Percentiles rank a stretch among this genome's conserved stretches.
Conservation (phyloP, 2,113 vertebrate species). For the Cavia aperea region DNA sequence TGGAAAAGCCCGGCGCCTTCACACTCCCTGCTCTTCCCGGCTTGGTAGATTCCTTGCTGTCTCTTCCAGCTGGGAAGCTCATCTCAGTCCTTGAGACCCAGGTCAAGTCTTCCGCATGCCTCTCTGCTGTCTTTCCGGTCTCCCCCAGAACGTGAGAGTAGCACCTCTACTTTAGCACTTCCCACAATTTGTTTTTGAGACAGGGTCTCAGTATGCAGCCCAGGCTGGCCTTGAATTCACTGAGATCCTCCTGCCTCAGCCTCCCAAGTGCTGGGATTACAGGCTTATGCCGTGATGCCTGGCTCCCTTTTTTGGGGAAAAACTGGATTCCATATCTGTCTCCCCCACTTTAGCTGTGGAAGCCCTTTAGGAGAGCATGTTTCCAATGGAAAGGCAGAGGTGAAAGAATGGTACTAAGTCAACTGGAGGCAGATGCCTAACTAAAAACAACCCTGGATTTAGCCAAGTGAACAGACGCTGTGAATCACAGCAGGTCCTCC, state of each 20-base stretch:
- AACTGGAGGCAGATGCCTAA: not conserved
- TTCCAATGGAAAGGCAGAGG: not conserved
- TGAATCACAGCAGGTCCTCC: not conserved
- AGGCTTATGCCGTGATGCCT: not conserved
- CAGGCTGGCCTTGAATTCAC: not conserved
- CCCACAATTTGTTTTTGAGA: not conserved
- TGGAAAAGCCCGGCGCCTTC: not conserved
- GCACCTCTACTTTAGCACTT: fast-evolving
- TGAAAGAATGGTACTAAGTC: not conserved
- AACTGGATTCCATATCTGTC: not conserved
- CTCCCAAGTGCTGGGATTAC: not conserved
- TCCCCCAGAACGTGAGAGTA: not conserved
- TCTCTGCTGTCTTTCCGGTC: not conserved
- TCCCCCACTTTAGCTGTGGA: not conserved
- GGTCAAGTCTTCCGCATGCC: not conserved
- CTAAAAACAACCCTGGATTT: not conserved
- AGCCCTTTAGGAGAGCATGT: not conserved
- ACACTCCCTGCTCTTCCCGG: not conserved
- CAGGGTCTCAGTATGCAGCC: not conserved
- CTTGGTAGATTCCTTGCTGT: not conserved
- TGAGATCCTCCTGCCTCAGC: not conserved
- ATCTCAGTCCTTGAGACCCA: not conserved
- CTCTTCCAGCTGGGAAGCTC: not conserved
- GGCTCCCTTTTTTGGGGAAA: not conserved
- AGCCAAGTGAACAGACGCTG: not conserved